Evolutionary conservation across 2,113 vertebrate genomes (phyloP), one percentile per base, ranked within the genome.

Genomic region (Charina bottae): DNA sequence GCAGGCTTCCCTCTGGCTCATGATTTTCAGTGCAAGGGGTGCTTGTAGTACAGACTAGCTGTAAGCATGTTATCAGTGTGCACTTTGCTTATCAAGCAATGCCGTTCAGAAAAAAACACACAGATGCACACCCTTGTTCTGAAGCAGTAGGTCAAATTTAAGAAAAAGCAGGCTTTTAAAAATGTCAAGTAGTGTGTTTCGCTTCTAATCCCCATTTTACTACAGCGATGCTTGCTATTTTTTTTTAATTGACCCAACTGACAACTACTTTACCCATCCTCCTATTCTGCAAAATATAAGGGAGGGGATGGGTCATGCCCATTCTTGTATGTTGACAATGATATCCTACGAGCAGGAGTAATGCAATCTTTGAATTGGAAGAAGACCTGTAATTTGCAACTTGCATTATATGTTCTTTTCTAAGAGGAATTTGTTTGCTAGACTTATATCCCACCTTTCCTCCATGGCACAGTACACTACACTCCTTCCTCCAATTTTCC

Each of bases 21-120:
- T 1, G 28, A 78, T 1, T 91, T 8, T 12, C 59, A 49, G 54
- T 59, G 92, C 90, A 72, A 46, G 78, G 21, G 21, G 6, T 59
- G 58, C 13, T 85, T 93, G 0, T 91, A 90, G 89, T 0, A 59
- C 54, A 89, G 13, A 3, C 58, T 83, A 87, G 58, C 33, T 92
- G 90, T 91, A 84, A 37, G 0, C 60, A 9, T 5, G 60, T 1
- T 53, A 55, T 94, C 53, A 13, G 0, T 60, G 55, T 91, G 62
- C 88, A 19, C 89, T 72, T 91, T 87, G 88, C 72, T 95, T 90
- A 91, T 56, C 17, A 83, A 78, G 42, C 90, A 89, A 93, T 92
- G 85, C 33, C 33, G 37, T 78, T 78, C 72, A 78, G 15, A 8
- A 9, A 78, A 37, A 0, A 78, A 5, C 3, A 12, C 7, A 24